These are phyloP conservation scores for Uria aalge DNA, from an alignment of 2,113 vertebrate genomes.

Conservation along the genomic window DNA sequence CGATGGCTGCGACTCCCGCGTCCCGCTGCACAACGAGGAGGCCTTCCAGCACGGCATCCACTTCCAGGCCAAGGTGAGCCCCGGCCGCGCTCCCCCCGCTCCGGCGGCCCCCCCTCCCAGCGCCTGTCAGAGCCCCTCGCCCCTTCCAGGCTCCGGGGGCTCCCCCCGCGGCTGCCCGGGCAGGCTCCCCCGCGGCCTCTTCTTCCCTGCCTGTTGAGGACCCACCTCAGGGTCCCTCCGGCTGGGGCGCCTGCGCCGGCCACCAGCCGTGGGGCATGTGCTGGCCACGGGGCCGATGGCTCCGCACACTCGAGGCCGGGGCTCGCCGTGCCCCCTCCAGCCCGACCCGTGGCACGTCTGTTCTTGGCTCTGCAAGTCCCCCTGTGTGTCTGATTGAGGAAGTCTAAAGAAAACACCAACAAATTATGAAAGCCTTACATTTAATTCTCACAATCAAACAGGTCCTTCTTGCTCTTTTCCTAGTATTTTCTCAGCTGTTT, in stretches of 20 bases:
- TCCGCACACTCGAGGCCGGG: background rate
- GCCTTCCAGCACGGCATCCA: conserved; percentile 89
- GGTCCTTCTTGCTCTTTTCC: conserved; percentile 8
- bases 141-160: background rate
- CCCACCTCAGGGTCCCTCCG: background rate
- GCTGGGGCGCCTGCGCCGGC: background rate
- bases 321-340: background rate
- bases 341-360: rapidly evolving
- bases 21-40: conserved; percentile 90
- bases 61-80: conserved; percentile 91
- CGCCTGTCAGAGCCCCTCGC: background rate
- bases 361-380: background rate
- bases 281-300: background rate
- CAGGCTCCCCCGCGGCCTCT: background rate
- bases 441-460: background rate
- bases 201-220: background rate
- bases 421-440: background rate
- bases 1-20: conserved; percentile 85
- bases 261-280: background rate
- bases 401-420: background rate
- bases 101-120: background rate
- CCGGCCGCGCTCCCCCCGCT: background rate
- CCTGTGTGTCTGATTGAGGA: background rate
- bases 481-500: background rate
- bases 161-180: background rate